Evolutionary conservation across 2,113 vertebrate species (phyloP), one percentile per base, ranked within the genome.

Genomic region (Noturus placidus): DNA sequence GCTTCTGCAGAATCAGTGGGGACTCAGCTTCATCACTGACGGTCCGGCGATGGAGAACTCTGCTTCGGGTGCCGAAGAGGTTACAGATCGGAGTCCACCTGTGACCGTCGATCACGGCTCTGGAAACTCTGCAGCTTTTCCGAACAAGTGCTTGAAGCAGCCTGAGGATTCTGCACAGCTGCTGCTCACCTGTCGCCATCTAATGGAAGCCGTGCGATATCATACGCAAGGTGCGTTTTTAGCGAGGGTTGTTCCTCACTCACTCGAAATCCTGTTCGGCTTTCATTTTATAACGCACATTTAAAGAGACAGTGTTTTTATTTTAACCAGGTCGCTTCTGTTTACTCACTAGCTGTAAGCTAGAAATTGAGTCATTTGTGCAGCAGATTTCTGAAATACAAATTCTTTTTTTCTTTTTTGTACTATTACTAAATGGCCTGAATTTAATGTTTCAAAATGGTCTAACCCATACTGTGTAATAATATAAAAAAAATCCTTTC

Each of bases 1-100:
- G 85, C 94, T 97, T 88, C 95, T 97, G 84, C 95, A 96, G 90
- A 97, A 97, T 91, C 93, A 96, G 88, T 97, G 96, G 96, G 96
- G 96, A 54, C 94, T 97, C 9, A 96, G 96, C 86, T 97, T 97
- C 88, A 96, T 97, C 91, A 96, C 94, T 0, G 96, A 96, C n/a
- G 89, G 89, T 1, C 90, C 93, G 0, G 61, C 63, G 6, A 30
- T 83, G 81, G 88, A 91, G 33, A 79, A 56, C 19, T 33, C 20
- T 2, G 54, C 35, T 59, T 14, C 35, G 14, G 56, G 4, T 27
- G 76, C 19, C 10, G 46, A 30, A n/a, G 82, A 83, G 42, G 38
- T 50, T 22, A n/a, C 8, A 42, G 57, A 33, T 22, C 46, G 1
- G 59, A 83, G 59, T 77, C 52, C 82, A 0, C 22, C 10, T 74